Percentiles rank a stretch among this genome's conserved stretches.
These are phyloP conservation scores for Drosophila hydei DNA, from an alignment of 1,140 invertebrate species.

Conservation along the genomic window DNA sequence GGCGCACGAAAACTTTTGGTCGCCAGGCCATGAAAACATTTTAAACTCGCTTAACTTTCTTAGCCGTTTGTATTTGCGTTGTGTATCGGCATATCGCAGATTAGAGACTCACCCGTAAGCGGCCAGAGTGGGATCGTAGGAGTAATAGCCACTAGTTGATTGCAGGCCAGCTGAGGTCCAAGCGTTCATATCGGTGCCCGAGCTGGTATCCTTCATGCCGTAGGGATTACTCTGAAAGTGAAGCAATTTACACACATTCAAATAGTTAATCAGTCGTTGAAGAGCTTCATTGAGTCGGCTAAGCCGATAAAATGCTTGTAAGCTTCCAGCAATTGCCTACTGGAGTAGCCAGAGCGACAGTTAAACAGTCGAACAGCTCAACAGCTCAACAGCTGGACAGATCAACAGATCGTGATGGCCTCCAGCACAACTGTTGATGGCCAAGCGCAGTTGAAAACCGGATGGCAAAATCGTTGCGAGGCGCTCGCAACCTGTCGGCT, in stretches of 20 bases:
- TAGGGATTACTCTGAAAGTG: conserved; percentile 94
- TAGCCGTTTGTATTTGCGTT: conserved; percentile 24
- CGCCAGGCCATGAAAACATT: conserved; percentile 56
- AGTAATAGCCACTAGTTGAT: conserved; percentile 94
- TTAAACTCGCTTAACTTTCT: conserved; percentile 62
- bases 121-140: conserved; percentile 95
- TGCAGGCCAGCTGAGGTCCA: conserved; percentile 94
- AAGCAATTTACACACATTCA: not conserved
- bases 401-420: conserved; percentile 21
- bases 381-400: conserved; percentile 7
- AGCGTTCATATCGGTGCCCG: conserved; percentile 93
- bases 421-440: conserved; percentile 8
- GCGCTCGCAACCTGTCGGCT: conserved; percentile 51
- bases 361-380: conserved; percentile 1
- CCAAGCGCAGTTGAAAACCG: conserved; percentile 8
- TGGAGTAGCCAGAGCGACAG: conserved; percentile 19
- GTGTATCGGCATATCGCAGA: conserved; percentile 3
- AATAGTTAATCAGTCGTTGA: conserved; percentile 1
- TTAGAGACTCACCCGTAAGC: conserved; percentile 93
- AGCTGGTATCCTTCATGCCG: conserved; percentile 92
- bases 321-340: conserved; percentile 33
- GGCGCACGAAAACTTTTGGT: conserved; percentile 47
- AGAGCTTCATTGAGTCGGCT: conserved; percentile 16
- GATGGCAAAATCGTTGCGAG: conserved; percentile 19
- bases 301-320: conserved; percentile 51